Evolutionary conservation across 1,140 invertebrate species (phyloP), one percentile per base, ranked within the genome.

Genomic region (Lordiphosa clarofinis): DNA sequence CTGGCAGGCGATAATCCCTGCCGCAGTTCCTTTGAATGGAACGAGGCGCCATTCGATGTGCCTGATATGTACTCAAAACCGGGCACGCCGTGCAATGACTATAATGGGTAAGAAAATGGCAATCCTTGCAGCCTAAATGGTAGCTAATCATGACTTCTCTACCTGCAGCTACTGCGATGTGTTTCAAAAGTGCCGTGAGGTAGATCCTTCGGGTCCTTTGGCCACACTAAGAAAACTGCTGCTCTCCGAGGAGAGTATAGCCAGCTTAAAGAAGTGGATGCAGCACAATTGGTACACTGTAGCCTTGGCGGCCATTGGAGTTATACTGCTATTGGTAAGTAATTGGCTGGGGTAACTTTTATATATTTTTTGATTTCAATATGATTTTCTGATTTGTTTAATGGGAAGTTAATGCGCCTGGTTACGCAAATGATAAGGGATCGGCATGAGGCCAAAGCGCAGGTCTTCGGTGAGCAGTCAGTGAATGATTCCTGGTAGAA

Each of bases 31-130:
- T 97, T 96, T 89, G 93, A 95, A 67, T 97, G 96, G 96, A 97
- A 97, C 87, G 92, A 93, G 19, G 90, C 93, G 31, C 96, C 96
- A 0, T 96, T 94, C 86, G 95, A 97, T 89, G 94, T 98, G 68
- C 96, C 96, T 0, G 95, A 97, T 76, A 95, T 97, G 93, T 96
- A 93, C 89, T 94, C 95, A n/a, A 98, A 97, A 86, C 96, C 96
- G 0, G 95, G 96, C 42, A 97, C 96, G 21, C 98, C 98, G 0
- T 99, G 98, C 89, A 98, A 99, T 89, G 96, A 99, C 89, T 99
- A 98, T 90, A 97, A 97, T 87, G 98, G 98, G 67, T 92, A 54
- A 28, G 56, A 0, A 7, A 31, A 5, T 24, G 21, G 21, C 1
- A 5, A 24, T 24, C 4, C 4, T 24, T 24, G 1, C 4, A 24